Evolutionary conservation across 1,140 invertebrate species (phyloP).

Genomic region (Dendroctonus ponderosae): DNA sequence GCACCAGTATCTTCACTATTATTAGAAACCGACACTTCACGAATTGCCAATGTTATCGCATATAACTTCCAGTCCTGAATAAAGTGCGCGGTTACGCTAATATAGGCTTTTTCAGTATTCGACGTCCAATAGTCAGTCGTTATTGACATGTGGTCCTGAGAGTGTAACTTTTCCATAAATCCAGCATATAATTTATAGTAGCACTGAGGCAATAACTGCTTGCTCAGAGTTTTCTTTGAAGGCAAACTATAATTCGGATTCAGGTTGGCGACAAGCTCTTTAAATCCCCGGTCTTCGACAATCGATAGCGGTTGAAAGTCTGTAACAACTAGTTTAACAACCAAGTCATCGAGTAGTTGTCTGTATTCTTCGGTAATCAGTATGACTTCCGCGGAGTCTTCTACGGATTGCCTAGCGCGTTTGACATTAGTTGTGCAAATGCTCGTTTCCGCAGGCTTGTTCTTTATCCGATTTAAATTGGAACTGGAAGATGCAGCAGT

Average conservation of each 20-base stretch:
- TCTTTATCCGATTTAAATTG: too few species aligned
- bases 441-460: too few species aligned
- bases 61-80: conserved; percentile 17
- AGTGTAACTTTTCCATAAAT: background rate
- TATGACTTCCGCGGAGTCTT: background rate
- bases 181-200: background rate
- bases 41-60: conserved; percentile 1
- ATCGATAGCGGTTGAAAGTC: conserved; percentile 1
- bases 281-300: conserved; percentile 6
- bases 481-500: too few species aligned
- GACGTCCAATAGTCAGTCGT: conserved; percentile 27
- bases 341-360: background rate
- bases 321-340: background rate
- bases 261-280: background rate
- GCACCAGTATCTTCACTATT: conserved; percentile 21
- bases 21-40: background rate
- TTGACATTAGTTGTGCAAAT: too few species aligned
- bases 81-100: conserved; percentile 19
- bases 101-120: conserved; percentile 23
- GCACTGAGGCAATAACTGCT: background rate
- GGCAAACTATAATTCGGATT: conserved; percentile 10
- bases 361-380: background rate
- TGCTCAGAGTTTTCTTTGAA: background rate
- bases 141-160: background rate
- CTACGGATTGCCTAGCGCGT: background rate